A percentile compares a stretch with the other conserved stretches of the same genome.
Conservation (phyloP, 1,140 invertebrate genomes). For the Lepidotrigona ventralis region DNA sequence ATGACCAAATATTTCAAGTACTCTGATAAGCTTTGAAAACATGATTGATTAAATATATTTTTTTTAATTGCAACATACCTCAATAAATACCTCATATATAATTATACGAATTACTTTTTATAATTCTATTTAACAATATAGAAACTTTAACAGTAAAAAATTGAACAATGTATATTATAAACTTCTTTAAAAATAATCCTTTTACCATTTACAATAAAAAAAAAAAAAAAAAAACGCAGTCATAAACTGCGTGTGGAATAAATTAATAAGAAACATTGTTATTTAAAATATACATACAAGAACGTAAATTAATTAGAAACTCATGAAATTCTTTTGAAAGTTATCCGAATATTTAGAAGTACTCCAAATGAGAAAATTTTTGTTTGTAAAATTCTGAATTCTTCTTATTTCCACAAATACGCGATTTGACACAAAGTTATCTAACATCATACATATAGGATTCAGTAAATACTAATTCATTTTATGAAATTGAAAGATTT, state of each 20-base stretch:
- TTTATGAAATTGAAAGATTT: not conserved
- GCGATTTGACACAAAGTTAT: not conserved
- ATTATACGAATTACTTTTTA: not conserved
- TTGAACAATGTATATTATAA: constrained; percentile 4
- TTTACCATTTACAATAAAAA: not conserved
- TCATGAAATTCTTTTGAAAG: not conserved
- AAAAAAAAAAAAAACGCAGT: not conserved
- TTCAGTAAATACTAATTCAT: not conserved
- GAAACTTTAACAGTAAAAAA: constrained; percentile 13
- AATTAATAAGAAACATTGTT: not conserved
- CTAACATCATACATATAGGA: not conserved
- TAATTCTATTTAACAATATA: constrained; percentile 24
- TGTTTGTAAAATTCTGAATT: not conserved
- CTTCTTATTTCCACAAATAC: not conserved
- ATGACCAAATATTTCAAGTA: not conserved
- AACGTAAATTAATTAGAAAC: not conserved
- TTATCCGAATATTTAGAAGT: not conserved
- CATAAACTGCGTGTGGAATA: not conserved
- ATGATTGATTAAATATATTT: not conserved
- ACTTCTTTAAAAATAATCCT: not conserved
- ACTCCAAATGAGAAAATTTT: not conserved
- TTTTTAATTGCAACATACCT: not conserved
- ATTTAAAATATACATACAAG: not conserved
- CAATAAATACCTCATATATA: not conserved
- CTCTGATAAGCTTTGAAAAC: constrained; percentile 2